Percentiles rank a stretch among this genome's conserved stretches.
phyloP scores from a whole-genome alignment of 2,797 vertebrate genomes.

The Sebastiscus tertius region DNA sequence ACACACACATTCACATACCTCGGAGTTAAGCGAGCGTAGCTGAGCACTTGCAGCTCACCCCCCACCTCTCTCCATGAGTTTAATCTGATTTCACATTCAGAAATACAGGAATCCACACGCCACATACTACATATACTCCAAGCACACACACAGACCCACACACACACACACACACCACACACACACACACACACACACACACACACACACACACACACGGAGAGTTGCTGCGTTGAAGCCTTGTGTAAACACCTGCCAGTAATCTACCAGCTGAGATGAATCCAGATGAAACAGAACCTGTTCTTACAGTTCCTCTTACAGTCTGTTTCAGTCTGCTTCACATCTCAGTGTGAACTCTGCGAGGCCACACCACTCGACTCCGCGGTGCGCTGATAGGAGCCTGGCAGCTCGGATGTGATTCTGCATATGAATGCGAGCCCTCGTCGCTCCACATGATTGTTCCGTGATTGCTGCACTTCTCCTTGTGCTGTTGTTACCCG shows the following conservation, averaged over 20 bases:
- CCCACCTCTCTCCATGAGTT: constrained; percentile 34
- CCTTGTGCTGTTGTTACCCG: constrained; percentile 29
- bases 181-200: constrained; percentile 34
- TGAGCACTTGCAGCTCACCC: constrained; percentile 47
- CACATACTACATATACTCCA: constrained; percentile 44
- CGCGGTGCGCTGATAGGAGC: constrained; percentile 18
- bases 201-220: constrained; percentile 28
- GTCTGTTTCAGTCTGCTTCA: constrained; percentile 45
- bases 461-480: constrained; percentile 49
- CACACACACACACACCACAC: constrained; percentile 27
- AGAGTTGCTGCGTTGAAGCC: constrained; percentile 47
- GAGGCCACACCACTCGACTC: constrained; percentile 26
- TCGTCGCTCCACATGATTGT: constrained; percentile 35
- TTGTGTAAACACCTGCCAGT: constrained; percentile 75
- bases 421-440: constrained; percentile 27
- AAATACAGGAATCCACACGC: constrained; percentile 43
- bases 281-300: constrained; percentile 68
- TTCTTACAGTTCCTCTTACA: constrained; percentile 50
- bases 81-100: constrained; percentile 71
- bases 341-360: constrained; percentile 52
- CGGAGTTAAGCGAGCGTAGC: constrained; percentile 66
- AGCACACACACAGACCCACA: constrained; percentile 34
- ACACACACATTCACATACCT: constrained; percentile 59
- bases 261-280: constrained; percentile 70
- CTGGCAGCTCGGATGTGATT: constrained; percentile 29